Conservation (phyloP, 30 jellyfish, hydroid and myxozoan species). For the Hydractinia echinata region DNA sequence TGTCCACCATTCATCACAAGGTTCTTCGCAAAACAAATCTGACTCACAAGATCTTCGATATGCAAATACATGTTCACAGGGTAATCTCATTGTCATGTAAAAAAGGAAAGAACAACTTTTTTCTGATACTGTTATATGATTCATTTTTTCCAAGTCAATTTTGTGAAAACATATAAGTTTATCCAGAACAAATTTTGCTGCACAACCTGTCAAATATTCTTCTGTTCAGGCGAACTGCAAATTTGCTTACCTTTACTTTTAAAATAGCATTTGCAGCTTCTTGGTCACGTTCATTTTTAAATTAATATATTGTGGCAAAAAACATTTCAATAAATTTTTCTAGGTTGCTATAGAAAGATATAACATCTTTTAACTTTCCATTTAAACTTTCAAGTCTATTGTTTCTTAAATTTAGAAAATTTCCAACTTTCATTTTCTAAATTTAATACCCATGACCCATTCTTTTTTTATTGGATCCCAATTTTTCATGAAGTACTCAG, state of each 20-base stretch:
- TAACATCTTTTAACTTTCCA: slow-evolving; percentile 44
- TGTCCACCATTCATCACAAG: slow-evolving; percentile 53
- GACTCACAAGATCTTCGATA: not conserved
- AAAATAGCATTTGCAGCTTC: slow-evolving; percentile 17
- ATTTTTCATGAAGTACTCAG: slow-evolving; percentile 14
- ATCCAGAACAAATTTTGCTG: slow-evolving; percentile 6
- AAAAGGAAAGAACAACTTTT: slow-evolving; percentile 3
- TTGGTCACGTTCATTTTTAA: slow-evolving; percentile 41
- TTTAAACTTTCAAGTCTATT: slow-evolving; percentile 47
- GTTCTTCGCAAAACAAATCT: slow-evolving; percentile 27
- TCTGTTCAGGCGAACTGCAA: slow-evolving; percentile 1
- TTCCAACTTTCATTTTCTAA: not conserved
- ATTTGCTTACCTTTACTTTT: not conserved
- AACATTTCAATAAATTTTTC: slow-evolving; percentile 26
- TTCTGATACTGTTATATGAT: not conserved
- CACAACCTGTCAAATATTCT: slow-evolving; percentile 35
- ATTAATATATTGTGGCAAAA: not conserved
- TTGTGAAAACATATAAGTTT: not conserved
- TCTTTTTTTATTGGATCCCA: slow-evolving; percentile 49
- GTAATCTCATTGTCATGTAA: slow-evolving; percentile 11
- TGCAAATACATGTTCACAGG: slow-evolving; percentile 23
- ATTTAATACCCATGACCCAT: slow-evolving; percentile 47
- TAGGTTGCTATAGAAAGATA: slow-evolving; percentile 11
- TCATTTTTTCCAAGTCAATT: not conserved
- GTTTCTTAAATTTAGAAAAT: slow-evolving; percentile 33